Percentiles rank a stretch among this genome's conserved stretches.
These are phyloP conservation scores for Cataglyphis livida DNA, from an alignment of 2,888 invertebrate genomes.

Conservation along the genomic window DNA sequence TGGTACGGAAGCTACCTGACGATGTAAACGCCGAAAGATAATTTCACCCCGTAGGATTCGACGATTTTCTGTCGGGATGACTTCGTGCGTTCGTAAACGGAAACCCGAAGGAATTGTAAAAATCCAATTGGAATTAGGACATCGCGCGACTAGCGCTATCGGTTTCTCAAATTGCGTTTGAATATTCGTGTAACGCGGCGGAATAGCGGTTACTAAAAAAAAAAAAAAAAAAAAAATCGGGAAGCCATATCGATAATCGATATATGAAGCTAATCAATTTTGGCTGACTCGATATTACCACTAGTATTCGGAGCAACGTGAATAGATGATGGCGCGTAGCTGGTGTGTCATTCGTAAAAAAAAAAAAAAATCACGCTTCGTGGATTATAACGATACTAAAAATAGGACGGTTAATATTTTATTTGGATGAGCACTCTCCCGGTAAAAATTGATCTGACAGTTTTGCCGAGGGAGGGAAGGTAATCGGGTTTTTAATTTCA, in stretches of 20 bases:
- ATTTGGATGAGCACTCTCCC: slow-evolving; percentile 18
- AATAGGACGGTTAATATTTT: slow-evolving; percentile 44
- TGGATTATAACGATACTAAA: slow-evolving; percentile 37
- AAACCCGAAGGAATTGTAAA: slow-evolving; percentile 51
- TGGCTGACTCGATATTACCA: slow-evolving; percentile 43
- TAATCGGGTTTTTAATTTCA: slow-evolving; percentile 66
- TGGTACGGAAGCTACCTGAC: slow-evolving; percentile 60
- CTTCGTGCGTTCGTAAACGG: slow-evolving; percentile 31
- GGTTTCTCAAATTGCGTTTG: slow-evolving; percentile 52
- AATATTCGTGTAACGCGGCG: slow-evolving; percentile 49
- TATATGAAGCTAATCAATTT: slow-evolving; percentile 47
- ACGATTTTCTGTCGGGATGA: slow-evolving; percentile 57
- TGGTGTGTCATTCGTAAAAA: slow-evolving; percentile 37
- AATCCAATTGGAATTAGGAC: slow-evolving; percentile 49
- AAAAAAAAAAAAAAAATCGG: slow-evolving; percentile 2
- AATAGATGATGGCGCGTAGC: slow-evolving; percentile 41
- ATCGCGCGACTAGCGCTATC: slow-evolving; percentile 30
- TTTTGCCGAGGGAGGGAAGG: slow-evolving; percentile 7
- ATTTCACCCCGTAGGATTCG: slow-evolving; percentile 71
- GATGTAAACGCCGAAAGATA: slow-evolving; percentile 75
- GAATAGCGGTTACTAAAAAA: slow-evolving; percentile 46
- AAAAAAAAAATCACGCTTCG: slow-evolving; percentile 43
- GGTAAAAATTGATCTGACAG: slow-evolving; percentile 44
- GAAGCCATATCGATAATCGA: slow-evolving; percentile 52
- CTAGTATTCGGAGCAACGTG: slow-evolving; percentile 20